Base-by-base conservation (phyloP, 2,113 vertebrate genomes). In the Conger conger region DNA sequence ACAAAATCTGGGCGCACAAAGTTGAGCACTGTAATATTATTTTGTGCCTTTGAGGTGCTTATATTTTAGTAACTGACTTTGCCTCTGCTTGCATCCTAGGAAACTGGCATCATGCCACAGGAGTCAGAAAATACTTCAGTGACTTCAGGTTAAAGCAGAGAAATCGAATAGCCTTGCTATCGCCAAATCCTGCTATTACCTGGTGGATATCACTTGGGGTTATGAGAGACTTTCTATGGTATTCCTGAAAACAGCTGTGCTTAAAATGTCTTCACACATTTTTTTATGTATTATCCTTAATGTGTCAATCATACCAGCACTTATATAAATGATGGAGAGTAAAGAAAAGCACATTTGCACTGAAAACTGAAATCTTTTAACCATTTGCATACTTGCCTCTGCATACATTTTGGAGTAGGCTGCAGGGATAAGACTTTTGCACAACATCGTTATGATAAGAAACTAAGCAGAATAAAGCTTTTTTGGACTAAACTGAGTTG, bases 141-240 rank as follows among this genome's bases (percentile, higher is more conserved):
- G 88, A 86, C 87, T 83, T 89, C 83, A 87, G 83, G 50, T 68
- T 50, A 40, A 83, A 82, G 79, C 57, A 20, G 78, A 88, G 89
- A n/a, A 84, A 23, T n/a, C 18, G 78, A 88, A 89, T 88, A 83
- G 83, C 86, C 86, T 87, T 89, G 53, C 87, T 89, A 91, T 90
- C 91, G 76, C 90, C 85, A 82, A 86, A 90, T 91, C 91, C 92
- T 93, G 88, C 80, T 86, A 87, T 87, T 86, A 93, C 93, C 89
- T 93, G 90, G 91, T 87, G 87, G 90, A 89, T 93, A 91, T 93
- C 92, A 93, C 87, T 83, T 9, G 85, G 80, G 87, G 86, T 91
- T 89, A 85, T 53, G 76, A 76, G 7, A 20, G 90, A 89, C 89
- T 92, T 90, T 91, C 77, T 35, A 83, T 53, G 89, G 88, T 89